Conservation (phyloP, 2,888 invertebrate genomes). For the Apodemia zela region DNA sequence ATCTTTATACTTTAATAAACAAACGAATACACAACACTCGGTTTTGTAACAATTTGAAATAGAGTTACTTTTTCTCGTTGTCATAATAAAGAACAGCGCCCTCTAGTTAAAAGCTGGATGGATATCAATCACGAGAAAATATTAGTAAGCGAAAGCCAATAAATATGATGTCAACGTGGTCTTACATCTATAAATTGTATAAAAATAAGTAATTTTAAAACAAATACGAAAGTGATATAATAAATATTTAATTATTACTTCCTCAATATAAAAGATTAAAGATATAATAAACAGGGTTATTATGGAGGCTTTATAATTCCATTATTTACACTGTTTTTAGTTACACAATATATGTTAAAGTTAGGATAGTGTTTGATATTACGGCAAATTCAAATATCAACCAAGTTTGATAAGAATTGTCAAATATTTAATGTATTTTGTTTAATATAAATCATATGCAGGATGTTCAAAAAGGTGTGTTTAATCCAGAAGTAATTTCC, state of each 20-base stretch:
- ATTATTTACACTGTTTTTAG: constrained; percentile 33
- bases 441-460: too few relatives aligned
- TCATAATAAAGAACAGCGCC: not conserved
- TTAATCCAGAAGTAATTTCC: too few relatives aligned
- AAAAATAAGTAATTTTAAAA: not conserved
- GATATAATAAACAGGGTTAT: constrained; percentile 32
- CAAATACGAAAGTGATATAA: not conserved
- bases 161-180: not conserved
- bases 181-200: not conserved
- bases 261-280: not conserved
- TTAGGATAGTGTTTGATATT: not conserved
- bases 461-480: too few relatives aligned
- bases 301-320: constrained; percentile 36
- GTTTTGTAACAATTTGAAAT: too few relatives aligned
- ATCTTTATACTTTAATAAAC: too few relatives aligned
- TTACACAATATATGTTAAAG: constrained; percentile 27
- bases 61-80: too few relatives aligned
- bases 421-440: too few relatives aligned
- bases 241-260: constrained; percentile 1
- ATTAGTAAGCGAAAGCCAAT: not conserved
- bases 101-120: not conserved
- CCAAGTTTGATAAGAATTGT: too few relatives aligned
- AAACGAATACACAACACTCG: too few relatives aligned
- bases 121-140: too few relatives aligned
- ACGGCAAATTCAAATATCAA: not conserved